Base-by-base conservation (phyloP, 2,113 vertebrate species). In the Halcyon senegalensis region DNA sequence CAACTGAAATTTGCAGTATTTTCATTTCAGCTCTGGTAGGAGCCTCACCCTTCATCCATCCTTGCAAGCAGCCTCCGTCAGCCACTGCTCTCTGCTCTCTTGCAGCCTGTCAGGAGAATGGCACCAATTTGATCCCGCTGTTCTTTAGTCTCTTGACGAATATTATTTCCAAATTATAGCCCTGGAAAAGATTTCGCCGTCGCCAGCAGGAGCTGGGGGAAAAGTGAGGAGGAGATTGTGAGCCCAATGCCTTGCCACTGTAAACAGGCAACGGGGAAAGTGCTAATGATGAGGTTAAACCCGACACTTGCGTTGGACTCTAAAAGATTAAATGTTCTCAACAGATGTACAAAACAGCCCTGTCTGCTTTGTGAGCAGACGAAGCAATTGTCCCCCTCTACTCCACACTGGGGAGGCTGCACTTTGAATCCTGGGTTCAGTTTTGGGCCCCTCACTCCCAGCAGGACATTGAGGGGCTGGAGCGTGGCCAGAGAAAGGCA, bases 141-240 rank as follows among this genome's bases (percentile, higher is more conserved):
- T 88, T 97, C 93, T 93, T 96, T 53, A 90, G 87, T 91, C 51
- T 89, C 83, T 44, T 25, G 53, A 80, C 66, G 5, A 93, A 74
- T 30, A 37, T 87, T 81, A 96, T 69, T 83, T 39, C 53, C 62
- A 94, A 96, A 97, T 95, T 92, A 82, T 11, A 97, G 88, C 76
- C 77, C 89, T 94, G 85, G 92, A 25, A 87, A 84, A 86, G 55
- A 84, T 70, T 83, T 91, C 3, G 3, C 39, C 13, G 1, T 23
- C 50, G 53, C 46, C 56, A 87, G 66, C 75, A 69, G 84, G 84
- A 96, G 60, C 10, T 0, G 44, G 13, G 15, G 12, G 19, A 46
- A 30, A 72, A 43, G 80, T 35, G 73, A 92, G 90, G 89, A 94
- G 79, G 91, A 53, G 84, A 44, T 28, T 62, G 73, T 83, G 58